phyloP scores from a whole-genome alignment of 2,797 vertebrate species.

The Neoniphon sammara region DNA sequence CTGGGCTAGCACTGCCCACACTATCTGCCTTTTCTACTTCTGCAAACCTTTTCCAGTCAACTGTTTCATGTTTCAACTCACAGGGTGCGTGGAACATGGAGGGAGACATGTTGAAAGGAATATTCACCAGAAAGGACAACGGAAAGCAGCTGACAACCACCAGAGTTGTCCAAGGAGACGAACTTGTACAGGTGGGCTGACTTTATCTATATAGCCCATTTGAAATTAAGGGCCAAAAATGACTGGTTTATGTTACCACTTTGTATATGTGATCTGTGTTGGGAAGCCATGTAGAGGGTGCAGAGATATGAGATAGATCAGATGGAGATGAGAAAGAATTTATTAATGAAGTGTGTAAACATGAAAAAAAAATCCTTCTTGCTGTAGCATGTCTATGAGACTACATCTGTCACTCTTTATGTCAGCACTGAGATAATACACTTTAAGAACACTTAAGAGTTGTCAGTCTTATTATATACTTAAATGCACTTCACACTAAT shows the following conservation, averaged over 20 bases:
- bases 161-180: constrained; percentile 82
- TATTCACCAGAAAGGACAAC: constrained; percentile 90
- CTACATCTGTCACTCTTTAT: background rate
- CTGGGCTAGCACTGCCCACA: background rate
- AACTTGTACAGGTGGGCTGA: constrained; percentile 89
- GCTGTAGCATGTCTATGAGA: background rate
- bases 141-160: constrained; percentile 84
- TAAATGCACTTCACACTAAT: too few species aligned
- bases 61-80: background rate
- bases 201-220: background rate
- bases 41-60: constrained; percentile 6
- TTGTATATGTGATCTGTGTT: background rate
- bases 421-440: too few species aligned
- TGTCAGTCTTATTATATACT: too few species aligned
- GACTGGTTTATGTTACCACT: background rate
- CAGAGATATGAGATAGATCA: background rate
- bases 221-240: background rate
- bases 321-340: background rate
- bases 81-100: constrained; percentile 89
- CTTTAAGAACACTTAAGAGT: too few species aligned
- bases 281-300: background rate
- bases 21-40: background rate
- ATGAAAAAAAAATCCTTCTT: too few species aligned
- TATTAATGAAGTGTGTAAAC: background rate
- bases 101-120: constrained; percentile 84